Evolutionary conservation across 2,888 invertebrate genomes (phyloP).

Genomic region (Nemapogon koenigi): DNA sequence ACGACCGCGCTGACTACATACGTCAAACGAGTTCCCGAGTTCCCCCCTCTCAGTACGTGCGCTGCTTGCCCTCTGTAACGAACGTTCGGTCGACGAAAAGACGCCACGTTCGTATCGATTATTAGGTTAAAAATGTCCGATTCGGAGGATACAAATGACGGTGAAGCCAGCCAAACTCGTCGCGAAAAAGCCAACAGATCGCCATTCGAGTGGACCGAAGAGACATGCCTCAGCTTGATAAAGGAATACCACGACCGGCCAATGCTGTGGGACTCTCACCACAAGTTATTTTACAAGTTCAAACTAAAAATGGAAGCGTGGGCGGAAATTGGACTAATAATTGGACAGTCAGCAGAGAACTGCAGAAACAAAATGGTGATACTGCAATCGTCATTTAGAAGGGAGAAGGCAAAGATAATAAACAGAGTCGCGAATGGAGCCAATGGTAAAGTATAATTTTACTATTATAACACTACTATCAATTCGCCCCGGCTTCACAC

Average conservation of each 20-base stretch:
- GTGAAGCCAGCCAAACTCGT: no score
- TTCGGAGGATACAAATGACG: no score
- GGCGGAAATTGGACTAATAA: conserved; percentile 22
- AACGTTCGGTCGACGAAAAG: no score
- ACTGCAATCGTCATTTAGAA: conserved; percentile 28
- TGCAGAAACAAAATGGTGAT: conserved; percentile 30
- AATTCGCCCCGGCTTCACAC: no score
- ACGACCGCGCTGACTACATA: no score
- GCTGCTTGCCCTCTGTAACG: no score
- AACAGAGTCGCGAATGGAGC: conserved; percentile 20
- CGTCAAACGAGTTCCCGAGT: no score
- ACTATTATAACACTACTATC: neutral
- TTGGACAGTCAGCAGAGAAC: conserved; percentile 20
- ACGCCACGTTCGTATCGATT: no score
- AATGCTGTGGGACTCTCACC: conserved; percentile 27
- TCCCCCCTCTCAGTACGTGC: no score
- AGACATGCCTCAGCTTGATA: conserved; percentile 26
- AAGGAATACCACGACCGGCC: conserved; percentile 24
- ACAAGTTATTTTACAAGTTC: conserved; percentile 24
- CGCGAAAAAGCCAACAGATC: no score
- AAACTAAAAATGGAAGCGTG: conserved; percentile 23
- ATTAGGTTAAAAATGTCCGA: no score
- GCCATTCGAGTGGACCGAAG: conserved; percentile 26
- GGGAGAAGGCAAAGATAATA: conserved; percentile 29
- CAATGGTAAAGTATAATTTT: conserved; percentile 14